Evolutionary conservation across 2,113 vertebrate species (phyloP).

Genomic region (Coptodon bakossiorum): DNA sequence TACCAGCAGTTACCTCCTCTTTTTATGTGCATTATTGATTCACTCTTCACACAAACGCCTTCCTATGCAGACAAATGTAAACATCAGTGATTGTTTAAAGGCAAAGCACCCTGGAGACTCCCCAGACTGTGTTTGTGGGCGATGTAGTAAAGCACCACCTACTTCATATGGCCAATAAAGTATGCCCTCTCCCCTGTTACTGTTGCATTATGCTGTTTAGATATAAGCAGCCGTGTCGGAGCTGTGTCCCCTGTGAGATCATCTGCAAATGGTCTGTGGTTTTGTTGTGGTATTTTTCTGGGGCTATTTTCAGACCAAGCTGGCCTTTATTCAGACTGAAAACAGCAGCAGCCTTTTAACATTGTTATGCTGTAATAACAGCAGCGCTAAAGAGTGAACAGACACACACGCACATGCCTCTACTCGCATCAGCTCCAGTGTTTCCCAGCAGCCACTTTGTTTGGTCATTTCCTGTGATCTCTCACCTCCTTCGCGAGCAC

Average conservation of each 20-base stretch:
- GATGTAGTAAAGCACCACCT: conserved; percentile 3
- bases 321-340: neutral
- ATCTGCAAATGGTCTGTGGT: conserved; percentile 13
- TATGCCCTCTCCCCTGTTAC: neutral
- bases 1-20: neutral
- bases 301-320: conserved; percentile 10
- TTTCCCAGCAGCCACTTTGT: conserved; percentile 44
- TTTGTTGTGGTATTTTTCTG: conserved; percentile 22
- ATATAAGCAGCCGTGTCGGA: neutral
- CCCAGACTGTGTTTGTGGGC: neutral
- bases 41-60: neutral
- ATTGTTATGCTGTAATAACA: neutral
- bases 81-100: neutral
- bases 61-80: neutral
- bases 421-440: neutral
- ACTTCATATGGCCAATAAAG: neutral
- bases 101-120: neutral
- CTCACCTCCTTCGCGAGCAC: conserved; percentile 54
- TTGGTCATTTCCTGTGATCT: conserved; percentile 55
- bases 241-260: neutral
- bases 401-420: neutral
- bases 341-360: neutral
- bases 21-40: neutral
- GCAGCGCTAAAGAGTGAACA: neutral
- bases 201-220: neutral